These are phyloP conservation scores for Centruroides vittatus DNA, from an alignment of 1,140 invertebrate genomes.

Conservation along the genomic window DNA sequence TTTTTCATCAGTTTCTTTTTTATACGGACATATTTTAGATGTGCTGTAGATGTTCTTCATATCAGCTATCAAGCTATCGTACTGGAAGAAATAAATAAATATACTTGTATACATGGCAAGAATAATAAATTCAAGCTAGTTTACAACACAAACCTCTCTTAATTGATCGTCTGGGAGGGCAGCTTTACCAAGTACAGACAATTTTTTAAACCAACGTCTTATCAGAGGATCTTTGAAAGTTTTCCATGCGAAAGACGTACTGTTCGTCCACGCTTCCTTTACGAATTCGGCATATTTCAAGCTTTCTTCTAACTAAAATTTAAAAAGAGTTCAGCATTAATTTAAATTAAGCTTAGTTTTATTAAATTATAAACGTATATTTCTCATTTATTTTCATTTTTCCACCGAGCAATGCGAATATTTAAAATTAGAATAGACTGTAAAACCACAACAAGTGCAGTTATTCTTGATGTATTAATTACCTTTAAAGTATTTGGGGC, in stretches of 20 bases:
- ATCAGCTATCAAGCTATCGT: slow-evolving; percentile 44
- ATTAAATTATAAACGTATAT: too few species aligned
- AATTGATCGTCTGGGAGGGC: slow-evolving; percentile 58
- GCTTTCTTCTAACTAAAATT: slow-evolving; percentile 12
- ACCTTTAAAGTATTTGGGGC: too few species aligned
- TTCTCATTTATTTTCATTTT: too few species aligned
- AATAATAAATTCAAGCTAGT: neutral
- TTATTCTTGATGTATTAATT: too few species aligned
- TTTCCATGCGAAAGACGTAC: slow-evolving; percentile 37
- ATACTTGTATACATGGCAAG: slow-evolving; percentile 10
- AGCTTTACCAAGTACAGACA: slow-evolving; percentile 59
- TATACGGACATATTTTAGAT: slow-evolving; percentile 57
- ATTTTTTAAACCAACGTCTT: slow-evolving; percentile 54
- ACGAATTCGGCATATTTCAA: slow-evolving; percentile 19
- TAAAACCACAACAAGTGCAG: too few species aligned
- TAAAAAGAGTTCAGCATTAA: neutral
- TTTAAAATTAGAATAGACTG: too few species aligned
- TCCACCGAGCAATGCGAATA: too few species aligned
- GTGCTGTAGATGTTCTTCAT: slow-evolving; percentile 68
- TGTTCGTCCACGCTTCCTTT: slow-evolving; percentile 22
- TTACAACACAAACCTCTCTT: slow-evolving; percentile 40
- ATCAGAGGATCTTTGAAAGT: slow-evolving; percentile 50
- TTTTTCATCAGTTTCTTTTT: slow-evolving; percentile 21
- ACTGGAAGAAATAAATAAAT: slow-evolving; percentile 24
- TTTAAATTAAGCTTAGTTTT: too few species aligned